Evolutionary conservation across 2,888 invertebrate species (phyloP).

Genomic region (Zhuqinia jingwanae): DNA sequence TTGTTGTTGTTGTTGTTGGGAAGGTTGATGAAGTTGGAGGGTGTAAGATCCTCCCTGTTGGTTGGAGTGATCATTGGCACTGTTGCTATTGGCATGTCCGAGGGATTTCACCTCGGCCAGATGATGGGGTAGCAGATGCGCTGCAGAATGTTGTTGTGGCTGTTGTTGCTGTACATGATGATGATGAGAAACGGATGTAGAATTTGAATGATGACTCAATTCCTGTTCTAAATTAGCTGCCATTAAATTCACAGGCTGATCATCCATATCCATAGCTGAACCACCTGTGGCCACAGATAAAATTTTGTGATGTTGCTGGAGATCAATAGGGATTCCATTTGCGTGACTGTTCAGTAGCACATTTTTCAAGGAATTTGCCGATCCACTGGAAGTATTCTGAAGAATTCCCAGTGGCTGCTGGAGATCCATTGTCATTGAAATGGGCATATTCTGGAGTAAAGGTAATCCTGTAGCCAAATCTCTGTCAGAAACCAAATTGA

Average conservation of each 20-base stretch:
- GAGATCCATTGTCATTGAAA: slow-evolving; percentile 76
- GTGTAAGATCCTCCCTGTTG: slow-evolving; percentile 67
- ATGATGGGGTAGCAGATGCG: slow-evolving; percentile 39
- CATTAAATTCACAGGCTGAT: slow-evolving; percentile 79
- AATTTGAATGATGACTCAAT: slow-evolving; percentile 67
- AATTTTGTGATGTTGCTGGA: slow-evolving; percentile 75
- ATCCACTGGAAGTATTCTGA: slow-evolving; percentile 6
- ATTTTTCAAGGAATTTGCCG: slow-evolving; percentile 51
- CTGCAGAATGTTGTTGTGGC: slow-evolving; percentile 59
- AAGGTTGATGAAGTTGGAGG: slow-evolving; percentile 70
- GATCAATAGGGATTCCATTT: slow-evolving; percentile 72
- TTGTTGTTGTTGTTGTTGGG: slow-evolving; percentile 35
- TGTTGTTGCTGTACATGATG: slow-evolving; percentile 63
- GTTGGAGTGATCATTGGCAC: slow-evolving; percentile 11
- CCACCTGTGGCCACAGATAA: not conserved
- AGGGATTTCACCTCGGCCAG: slow-evolving; percentile 54
- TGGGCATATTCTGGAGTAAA: slow-evolving; percentile 73
- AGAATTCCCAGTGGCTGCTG: slow-evolving; percentile 76
- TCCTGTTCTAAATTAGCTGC: slow-evolving; percentile 76
- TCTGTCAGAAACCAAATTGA: slow-evolving; percentile 72
- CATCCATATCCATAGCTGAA: slow-evolving; percentile 69
- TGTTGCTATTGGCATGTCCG: slow-evolving; percentile 27
- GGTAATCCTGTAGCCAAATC: slow-evolving; percentile 75
- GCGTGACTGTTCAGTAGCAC: slow-evolving; percentile 17
- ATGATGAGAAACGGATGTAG: not conserved